phyloP scores from a whole-genome alignment of 2,113 vertebrate species.

The Toxotes jaculatrix region DNA sequence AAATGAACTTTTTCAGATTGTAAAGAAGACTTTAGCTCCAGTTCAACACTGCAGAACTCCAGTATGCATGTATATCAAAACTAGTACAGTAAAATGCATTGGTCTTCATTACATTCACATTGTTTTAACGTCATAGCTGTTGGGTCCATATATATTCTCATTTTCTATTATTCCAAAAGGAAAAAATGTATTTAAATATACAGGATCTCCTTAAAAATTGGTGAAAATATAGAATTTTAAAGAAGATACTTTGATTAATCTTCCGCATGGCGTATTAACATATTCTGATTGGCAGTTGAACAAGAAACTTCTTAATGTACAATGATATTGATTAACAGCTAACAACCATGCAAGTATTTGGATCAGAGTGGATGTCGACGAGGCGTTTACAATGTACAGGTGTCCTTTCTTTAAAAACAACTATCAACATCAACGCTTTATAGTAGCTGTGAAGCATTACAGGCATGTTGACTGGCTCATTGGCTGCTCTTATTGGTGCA shows the following conservation, averaged over 20 bases:
- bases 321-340: slow-evolving; percentile 61
- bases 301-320: slow-evolving; percentile 24
- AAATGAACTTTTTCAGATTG: slow-evolving; percentile 16
- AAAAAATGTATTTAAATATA: slow-evolving; percentile 66
- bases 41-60: slow-evolving; percentile 7
- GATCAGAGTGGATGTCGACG: slow-evolving; percentile 28
- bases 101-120: slow-evolving; percentile 51
- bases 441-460: slow-evolving; percentile 58
- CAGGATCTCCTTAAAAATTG: slow-evolving; percentile 57
- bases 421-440: slow-evolving; percentile 60
- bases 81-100: slow-evolving; percentile 36
- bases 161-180: slow-evolving; percentile 54
- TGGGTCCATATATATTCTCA: slow-evolving; percentile 8
- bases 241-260: slow-evolving; percentile 51
- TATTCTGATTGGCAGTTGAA: slow-evolving; percentile 72
- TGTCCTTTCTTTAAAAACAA: slow-evolving; percentile 39
- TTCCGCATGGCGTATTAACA: slow-evolving; percentile 10
- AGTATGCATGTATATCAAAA: slow-evolving; percentile 38
- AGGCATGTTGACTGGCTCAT: slow-evolving; percentile 19
- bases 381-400: slow-evolving; percentile 3
- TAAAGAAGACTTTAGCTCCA: slow-evolving; percentile 4
- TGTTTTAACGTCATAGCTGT: slow-evolving; percentile 10
- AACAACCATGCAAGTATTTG: slow-evolving; percentile 78
- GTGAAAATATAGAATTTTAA: slow-evolving; percentile 70
- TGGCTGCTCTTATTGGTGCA: slow-evolving; percentile 5